Base-by-base conservation (phyloP, 64 coral and sea anemone genomes). In the Porites lutea region DNA sequence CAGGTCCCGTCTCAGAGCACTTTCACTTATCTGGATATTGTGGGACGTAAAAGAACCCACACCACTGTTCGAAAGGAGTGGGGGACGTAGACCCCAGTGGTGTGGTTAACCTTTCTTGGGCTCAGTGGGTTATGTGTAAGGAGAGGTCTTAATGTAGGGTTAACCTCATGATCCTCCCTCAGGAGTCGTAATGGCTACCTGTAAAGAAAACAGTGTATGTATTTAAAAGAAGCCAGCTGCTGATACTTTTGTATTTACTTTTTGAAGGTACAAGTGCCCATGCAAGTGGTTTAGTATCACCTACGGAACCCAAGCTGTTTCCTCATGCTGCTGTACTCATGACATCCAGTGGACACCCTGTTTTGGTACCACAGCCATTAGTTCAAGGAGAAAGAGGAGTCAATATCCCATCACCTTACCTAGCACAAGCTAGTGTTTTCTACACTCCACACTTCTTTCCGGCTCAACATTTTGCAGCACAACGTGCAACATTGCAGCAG, bases 341-440 rank as follows among this genome's bases (percentile, higher is more conserved):
- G 47, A 20, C 89, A 19, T 75, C 87, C 4, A 59, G 61, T 73
- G 86, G 95, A 43, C 86, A 88, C 44, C 90, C 87, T 37, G 65
- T 96, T n/a, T 55, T 96, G 78, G 54, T 93, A 67, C 95, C 83
- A 6, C 95, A 82, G 55, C 62, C 90, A 8, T 64, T 96, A 20
- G 58, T 74, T 74, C 62, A 16, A 61, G 22, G 78, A 6, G 88
- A 95, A 48, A 53, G 53, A 64, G 63, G 81, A 20, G 77, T 88
- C 19, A 66, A 37, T 37, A 37, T 96, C 52, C 44, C 79, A 23
- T 57, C 90, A 49, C 87, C 95, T 3, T 96, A 92, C 52, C 69
- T 96, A 37, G 86, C 95, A 59, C 91, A 89, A 73, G 91, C 90
- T n/a, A 93, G 95, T 57, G 77, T 96, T 75, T 96, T 96, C 64